phyloP scores from a whole-genome alignment of 1,140 invertebrate genomes.

The Leucophenga varia region DNA sequence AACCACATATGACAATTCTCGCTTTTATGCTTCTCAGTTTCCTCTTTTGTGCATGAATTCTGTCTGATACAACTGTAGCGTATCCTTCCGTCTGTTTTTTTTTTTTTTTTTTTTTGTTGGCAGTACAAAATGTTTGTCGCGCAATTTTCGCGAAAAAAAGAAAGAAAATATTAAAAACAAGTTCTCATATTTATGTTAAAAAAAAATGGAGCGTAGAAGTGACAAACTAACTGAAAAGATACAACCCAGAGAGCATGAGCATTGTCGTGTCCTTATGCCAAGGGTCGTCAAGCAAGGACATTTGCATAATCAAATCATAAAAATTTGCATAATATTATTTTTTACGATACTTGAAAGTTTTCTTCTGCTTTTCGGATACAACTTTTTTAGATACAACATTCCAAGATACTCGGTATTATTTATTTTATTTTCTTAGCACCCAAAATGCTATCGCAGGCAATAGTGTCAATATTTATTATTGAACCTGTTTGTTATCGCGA shows the following conservation, averaged over 20 bases:
- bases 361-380: background rate
- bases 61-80: slow-evolving; percentile 37
- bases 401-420: background rate
- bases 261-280: slow-evolving; percentile 55
- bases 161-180: no score
- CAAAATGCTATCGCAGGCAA: slow-evolving; percentile 23
- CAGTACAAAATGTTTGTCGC: background rate
- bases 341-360: slow-evolving; percentile 38
- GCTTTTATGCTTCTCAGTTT: background rate
- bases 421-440: background rate
- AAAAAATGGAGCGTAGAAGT: background rate
- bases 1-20: slow-evolving; percentile 54
- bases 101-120: slow-evolving; percentile 1
- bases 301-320: slow-evolving; percentile 57
- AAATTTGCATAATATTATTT: slow-evolving; percentile 56
- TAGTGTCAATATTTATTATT: slow-evolving; percentile 55
- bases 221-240: slow-evolving; percentile 3
- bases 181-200: no score
- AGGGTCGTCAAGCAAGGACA: slow-evolving; percentile 55
- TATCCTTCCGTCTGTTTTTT: slow-evolving; percentile 23
- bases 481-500: slow-evolving; percentile 50
- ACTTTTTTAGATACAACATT: background rate
- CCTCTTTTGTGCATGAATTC: no score
- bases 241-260: slow-evolving; percentile 12
- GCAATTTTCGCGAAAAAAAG: background rate